These are phyloP conservation scores for Serranus cabrilla DNA, from an alignment of 2,797 vertebrate genomes.

Conservation along the genomic window DNA sequence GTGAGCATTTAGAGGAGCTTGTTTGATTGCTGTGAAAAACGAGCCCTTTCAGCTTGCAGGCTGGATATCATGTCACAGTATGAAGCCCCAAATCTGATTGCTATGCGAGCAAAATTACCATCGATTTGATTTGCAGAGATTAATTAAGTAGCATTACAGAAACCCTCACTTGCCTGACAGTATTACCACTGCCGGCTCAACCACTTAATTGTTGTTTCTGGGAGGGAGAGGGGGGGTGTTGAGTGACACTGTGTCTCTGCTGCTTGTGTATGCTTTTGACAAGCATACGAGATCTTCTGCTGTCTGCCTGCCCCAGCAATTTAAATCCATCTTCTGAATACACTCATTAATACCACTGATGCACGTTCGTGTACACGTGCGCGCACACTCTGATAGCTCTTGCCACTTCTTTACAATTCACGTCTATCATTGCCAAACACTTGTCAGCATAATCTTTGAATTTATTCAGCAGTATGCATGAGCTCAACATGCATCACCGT, in stretches of 20 bases:
- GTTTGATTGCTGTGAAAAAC: conserved; percentile 64
- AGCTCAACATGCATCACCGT: conserved; percentile 69
- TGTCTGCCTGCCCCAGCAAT: conserved; percentile 60
- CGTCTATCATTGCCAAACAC: conserved; percentile 72
- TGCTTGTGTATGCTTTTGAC: conserved; percentile 55
- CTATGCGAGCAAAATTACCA: conserved; percentile 72
- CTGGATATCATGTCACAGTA: conserved; percentile 57
- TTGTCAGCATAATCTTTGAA: conserved; percentile 78
- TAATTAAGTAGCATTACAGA: conserved; percentile 82
- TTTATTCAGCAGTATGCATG: conserved; percentile 74
- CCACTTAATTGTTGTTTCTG: conserved; percentile 73
- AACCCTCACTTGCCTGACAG: conserved; percentile 67
- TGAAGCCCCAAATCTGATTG: conserved; percentile 69
- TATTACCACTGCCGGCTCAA: conserved; percentile 56
- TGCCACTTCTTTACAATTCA: conserved; percentile 56
- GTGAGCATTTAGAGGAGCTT: conserved; percentile 47
- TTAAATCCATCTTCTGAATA: conserved; percentile 73
- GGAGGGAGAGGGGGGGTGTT: conserved; percentile 13
- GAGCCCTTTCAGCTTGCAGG: conserved; percentile 43
- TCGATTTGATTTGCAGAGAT: conserved; percentile 83
- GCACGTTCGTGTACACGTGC: conserved; percentile 27
- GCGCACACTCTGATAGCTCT: conserved; percentile 9
- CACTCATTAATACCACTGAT: conserved; percentile 71
- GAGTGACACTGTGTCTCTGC: conserved; percentile 60
- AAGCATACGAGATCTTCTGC: conserved; percentile 61